phyloP scores from a whole-genome alignment of 2,113 vertebrate species.

The Diadophis punctatus region DNA sequence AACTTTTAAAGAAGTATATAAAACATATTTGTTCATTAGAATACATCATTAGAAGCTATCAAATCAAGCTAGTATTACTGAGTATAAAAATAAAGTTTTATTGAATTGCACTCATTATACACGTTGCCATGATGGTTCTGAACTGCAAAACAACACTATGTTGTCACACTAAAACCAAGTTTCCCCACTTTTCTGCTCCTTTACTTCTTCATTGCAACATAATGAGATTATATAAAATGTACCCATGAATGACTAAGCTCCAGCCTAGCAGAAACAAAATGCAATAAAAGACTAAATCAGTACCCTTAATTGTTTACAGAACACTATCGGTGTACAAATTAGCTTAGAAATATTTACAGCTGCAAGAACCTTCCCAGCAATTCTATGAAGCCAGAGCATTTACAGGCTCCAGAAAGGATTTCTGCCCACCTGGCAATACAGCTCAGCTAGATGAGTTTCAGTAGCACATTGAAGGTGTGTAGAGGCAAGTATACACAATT shows the following conservation, averaged over 20 bases:
- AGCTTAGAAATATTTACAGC: neutral
- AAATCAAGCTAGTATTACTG: neutral
- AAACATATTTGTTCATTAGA: neutral
- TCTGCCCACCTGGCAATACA: neutral
- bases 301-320: neutral
- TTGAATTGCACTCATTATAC: neutral
- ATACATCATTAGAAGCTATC: neutral
- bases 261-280: neutral
- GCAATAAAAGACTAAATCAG: neutral
- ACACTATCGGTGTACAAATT: neutral
- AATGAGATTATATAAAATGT: neutral
- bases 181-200: neutral
- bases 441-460: neutral
- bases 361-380: neutral
- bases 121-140: neutral
- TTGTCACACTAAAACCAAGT: neutral
- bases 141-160: neutral
- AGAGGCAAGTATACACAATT: neutral
- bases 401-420: neutral
- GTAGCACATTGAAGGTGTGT: neutral
- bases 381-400: neutral
- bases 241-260: neutral
- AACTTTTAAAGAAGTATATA: neutral
- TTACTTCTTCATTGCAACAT: neutral
- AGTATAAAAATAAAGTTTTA: neutral